Percentiles rank a stretch among this genome's conserved stretches.
These are phyloP conservation scores for Cercopithecus diana DNA, from an alignment of 2,797 vertebrate species.

Conservation along the genomic window DNA sequence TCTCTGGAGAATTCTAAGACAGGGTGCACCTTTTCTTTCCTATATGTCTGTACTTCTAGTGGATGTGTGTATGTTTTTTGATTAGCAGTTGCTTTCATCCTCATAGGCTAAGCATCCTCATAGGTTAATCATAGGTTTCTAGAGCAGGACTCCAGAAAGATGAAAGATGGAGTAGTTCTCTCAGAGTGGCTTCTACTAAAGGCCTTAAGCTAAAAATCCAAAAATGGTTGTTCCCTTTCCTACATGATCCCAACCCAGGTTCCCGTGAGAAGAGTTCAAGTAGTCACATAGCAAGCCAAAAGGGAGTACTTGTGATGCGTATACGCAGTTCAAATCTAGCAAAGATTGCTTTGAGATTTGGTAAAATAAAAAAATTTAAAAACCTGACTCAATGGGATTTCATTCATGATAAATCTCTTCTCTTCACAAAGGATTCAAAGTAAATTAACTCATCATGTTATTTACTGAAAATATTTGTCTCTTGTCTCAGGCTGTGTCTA, in stretches of 20 bases:
- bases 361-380: not conserved
- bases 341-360: not conserved
- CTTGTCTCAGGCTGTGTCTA: constrained; percentile 57
- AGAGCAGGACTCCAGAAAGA: not conserved
- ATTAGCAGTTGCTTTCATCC: not conserved
- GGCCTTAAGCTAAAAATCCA: not conserved
- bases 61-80: not conserved
- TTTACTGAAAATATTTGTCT: constrained; percentile 63
- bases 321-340: not conserved
- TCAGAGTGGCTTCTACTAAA: not conserved
- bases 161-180: not conserved
- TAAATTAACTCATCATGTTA: constrained; percentile 56
- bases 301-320: not conserved
- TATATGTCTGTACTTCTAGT: not conserved
- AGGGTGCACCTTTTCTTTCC: not conserved
- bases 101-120: not conserved
- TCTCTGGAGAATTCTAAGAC: not conserved
- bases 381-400: not conserved
- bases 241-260: not conserved
- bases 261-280: not conserved
- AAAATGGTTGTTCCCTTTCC: not conserved
- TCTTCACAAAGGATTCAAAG: constrained; percentile 45
- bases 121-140: not conserved
- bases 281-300: not conserved
- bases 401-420: constrained; percentile 34